Evolutionary conservation across 1,140 invertebrate genomes (phyloP).

Genomic region (Drosophila albomicans): DNA sequence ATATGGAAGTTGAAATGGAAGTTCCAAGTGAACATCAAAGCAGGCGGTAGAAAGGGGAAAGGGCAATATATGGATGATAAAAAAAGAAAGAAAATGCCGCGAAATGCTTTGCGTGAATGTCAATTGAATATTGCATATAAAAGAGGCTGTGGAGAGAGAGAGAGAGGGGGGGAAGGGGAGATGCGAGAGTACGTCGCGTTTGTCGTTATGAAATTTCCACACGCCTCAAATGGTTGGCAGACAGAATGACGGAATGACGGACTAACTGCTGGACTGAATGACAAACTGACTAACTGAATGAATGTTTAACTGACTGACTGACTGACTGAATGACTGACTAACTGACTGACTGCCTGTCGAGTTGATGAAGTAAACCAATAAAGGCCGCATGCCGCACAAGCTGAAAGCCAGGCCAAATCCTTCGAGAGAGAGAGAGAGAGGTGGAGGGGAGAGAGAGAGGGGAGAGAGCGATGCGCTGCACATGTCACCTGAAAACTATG

Average conservation of each 20-base stretch:
- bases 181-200: conserved; percentile 13
- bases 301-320: conserved; percentile 12
- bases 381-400: conserved; percentile 68
- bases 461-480: conserved; percentile 36
- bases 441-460: background rate
- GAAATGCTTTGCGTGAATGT: conserved; percentile 65
- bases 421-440: conserved; percentile 9
- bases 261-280: conserved; percentile 15
- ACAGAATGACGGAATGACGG: background rate
- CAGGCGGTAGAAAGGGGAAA: background rate
- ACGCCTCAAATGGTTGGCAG: conserved; percentile 59
- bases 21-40: conserved; percentile 34
- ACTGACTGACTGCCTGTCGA: conserved; percentile 58
- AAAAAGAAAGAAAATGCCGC: conserved; percentile 53
- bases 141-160: background rate
- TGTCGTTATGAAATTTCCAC: conserved; percentile 76
- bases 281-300: conserved; percentile 10
- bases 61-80: conserved; percentile 17
- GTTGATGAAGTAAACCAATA: conserved; percentile 81
- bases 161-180: background rate
- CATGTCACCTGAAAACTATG: conserved; percentile 71
- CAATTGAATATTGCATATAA: conserved; percentile 81
- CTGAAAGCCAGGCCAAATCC: conserved; percentile 71
- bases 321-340: conserved; percentile 2
- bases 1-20: conserved; percentile 69